Base-by-base conservation (phyloP, 2,113 vertebrate species). In the Oreamnos americanus region DNA sequence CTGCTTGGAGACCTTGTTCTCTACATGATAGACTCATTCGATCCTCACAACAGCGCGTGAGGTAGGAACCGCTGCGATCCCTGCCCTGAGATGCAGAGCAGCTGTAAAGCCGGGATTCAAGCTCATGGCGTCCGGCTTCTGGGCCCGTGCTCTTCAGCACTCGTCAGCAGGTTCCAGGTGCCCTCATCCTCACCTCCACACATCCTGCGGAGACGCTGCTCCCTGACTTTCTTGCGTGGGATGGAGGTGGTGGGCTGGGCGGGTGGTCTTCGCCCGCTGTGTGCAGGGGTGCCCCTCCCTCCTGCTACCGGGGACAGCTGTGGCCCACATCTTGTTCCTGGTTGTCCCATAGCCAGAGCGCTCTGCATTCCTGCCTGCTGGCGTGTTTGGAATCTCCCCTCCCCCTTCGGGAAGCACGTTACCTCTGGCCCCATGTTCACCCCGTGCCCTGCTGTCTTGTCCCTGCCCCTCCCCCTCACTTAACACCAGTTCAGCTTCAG, bases 341-440 rank as follows among this genome's bases (percentile, higher is more conserved):
- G 97, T 96, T 96, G n/a, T 87, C 92, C 88, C 84, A 30, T 53
- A 86, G 96, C 95, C 97, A 57, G 96, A 91, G 82, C 43, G 64
- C 90, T 90, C 96, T 36, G 60, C 97, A 97, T 98, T 98, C 97
- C 79, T 96, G 55, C 91, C 92, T 94, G 91, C 92, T 71, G 98
- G 98, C 17, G 97, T 96, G 96, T 98, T 95, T 94, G 97, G 96
- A 98, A 98, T 98, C 98, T 96, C 82, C 71, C 58, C 76, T 33
- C 94, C 95, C 95, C 81, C 53, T 7, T 95, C 2, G 76, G 91
- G 92, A 87, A 88, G 49, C 82, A 8, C 90, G 97, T 90, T 96
- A 90, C 96, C 87, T 95, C 97, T 96, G 76, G 96, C 98, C 97
- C 97, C 78, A 0, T 2, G 39, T 60, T 97, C 97, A 93, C 92